These are phyloP conservation scores for Hyposmocoma kahamanoa DNA, from an alignment of 1,140 invertebrate species.

Conservation along the genomic window DNA sequence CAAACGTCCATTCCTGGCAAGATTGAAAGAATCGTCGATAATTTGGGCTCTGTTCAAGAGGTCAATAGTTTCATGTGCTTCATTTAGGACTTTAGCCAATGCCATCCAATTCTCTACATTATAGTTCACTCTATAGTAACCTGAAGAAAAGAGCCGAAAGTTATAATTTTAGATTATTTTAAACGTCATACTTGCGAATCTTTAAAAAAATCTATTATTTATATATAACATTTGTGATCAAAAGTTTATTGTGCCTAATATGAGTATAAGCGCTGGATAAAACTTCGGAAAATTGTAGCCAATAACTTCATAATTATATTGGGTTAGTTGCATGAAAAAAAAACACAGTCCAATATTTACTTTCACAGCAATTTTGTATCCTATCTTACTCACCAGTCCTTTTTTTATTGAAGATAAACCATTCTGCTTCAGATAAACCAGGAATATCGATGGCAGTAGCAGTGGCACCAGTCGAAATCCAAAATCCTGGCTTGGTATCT, in stretches of 20 bases:
- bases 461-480: constrained; percentile 35
- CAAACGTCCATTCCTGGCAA: constrained; percentile 76
- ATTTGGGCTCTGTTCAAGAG: constrained; percentile 84
- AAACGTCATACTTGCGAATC: too few species aligned
- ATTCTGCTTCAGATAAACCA: constrained; percentile 55
- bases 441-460: constrained; percentile 36
- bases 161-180: too few species aligned
- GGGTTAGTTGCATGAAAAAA: too few species aligned
- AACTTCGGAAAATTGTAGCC: too few species aligned
- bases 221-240: too few species aligned
- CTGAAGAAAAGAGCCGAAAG: too few species aligned
- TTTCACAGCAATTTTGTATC: too few species aligned
- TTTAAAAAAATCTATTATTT: too few species aligned
- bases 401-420: constrained; percentile 77
- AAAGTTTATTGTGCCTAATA: too few species aligned
- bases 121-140: constrained; percentile 80
- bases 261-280: too few species aligned
- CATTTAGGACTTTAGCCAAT: constrained; percentile 57
- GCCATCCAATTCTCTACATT: constrained; percentile 71
- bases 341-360: not conserved
- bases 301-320: too few species aligned
- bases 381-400: constrained; percentile 72
- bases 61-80: constrained; percentile 73
- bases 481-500: constrained; percentile 49
- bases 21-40: constrained; percentile 82